Percentiles rank a stretch among this genome's conserved stretches.
phyloP scores from a whole-genome alignment of 37 sponge, comb jelly and placozoan species.

The Oopsacas minuta region DNA sequence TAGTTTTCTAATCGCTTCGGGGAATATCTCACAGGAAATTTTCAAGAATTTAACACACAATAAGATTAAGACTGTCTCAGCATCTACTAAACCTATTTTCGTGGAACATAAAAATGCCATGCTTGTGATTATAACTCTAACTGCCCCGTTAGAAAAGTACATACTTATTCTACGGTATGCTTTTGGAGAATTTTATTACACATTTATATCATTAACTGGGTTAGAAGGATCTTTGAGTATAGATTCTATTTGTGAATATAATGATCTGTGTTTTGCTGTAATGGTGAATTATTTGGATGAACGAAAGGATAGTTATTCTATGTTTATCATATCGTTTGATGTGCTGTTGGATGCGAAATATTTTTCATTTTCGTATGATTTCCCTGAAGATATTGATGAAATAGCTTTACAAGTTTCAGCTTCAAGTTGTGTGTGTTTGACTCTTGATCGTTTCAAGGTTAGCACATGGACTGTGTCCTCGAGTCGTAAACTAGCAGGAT shows the following conservation, averaged over 20 bases:
- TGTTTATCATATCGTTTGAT: background rate
- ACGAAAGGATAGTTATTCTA: background rate
- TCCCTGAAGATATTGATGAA: background rate
- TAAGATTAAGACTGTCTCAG: background rate
- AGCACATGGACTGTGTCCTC: background rate
- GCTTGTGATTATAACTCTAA: background rate
- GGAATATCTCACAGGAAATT: background rate
- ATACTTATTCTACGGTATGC: background rate
- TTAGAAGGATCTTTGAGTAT: background rate
- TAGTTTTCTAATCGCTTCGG: background rate
- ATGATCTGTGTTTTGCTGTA: background rate
- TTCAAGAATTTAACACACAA: background rate
- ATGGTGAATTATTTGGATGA: background rate
- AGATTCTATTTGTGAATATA: background rate
- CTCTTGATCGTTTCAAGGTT: background rate
- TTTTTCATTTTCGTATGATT: background rate
- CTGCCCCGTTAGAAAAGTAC: background rate
- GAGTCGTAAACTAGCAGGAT: background rate
- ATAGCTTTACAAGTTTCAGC: background rate
- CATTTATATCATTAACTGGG: background rate
- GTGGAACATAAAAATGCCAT: background rate
- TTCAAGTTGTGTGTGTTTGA: background rate
- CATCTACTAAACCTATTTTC: background rate
- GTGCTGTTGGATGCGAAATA: background rate
- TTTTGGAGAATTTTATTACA: background rate